Base-by-base conservation (phyloP, 2,113 vertebrate genomes). In the Gavia stellata region DNA sequence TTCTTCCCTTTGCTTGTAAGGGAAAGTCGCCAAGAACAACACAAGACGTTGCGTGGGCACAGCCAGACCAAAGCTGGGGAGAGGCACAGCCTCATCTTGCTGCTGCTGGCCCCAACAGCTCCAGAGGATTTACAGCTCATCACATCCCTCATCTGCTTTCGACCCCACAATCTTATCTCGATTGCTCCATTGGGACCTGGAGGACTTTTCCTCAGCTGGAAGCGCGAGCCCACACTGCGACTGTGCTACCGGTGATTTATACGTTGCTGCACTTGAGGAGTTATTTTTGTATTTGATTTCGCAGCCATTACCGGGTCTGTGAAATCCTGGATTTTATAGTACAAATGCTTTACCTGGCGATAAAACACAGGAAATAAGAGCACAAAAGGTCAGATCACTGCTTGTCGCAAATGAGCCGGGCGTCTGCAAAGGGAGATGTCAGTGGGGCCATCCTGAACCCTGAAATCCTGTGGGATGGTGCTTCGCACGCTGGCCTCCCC, bases 401-500 rank as follows among this genome's bases (percentile, higher is more conserved):
- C 26, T 71, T 11, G 8, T 12, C 3, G 0, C 17, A 40, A 36
- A 31, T 0, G 29, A 89, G 44, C 31, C n/a, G 47, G 61, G 12
- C 1, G 19, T 18, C 68, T 42, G 55, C 24, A 42, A 19, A 17
- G 26, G n/a, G n/a, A 58, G 40, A 74, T 33, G 36, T 17, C 19
- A 28, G 12, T 0, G 24, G 23, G 40, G 24, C 12, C 38, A 28
- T 6, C 33, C 66, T 13, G 25, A 81, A 21, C 58, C 25, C 34
- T 20, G 34, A 34, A 40, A 21, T 14, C 36, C 50, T 17, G 9
- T 2, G 15, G 20, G 68, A 65, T 17, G 19, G 26, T 53, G 24
- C 47, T 52, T 58, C 2, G 1, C 25, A 2, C 10, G 0, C 12
- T 1, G 0, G 24, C 20, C 34, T 66, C 53, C 53, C 52, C 1